These are phyloP conservation scores for Zaprionus nigranus DNA, from an alignment of 1,140 invertebrate species.

Conservation along the genomic window DNA sequence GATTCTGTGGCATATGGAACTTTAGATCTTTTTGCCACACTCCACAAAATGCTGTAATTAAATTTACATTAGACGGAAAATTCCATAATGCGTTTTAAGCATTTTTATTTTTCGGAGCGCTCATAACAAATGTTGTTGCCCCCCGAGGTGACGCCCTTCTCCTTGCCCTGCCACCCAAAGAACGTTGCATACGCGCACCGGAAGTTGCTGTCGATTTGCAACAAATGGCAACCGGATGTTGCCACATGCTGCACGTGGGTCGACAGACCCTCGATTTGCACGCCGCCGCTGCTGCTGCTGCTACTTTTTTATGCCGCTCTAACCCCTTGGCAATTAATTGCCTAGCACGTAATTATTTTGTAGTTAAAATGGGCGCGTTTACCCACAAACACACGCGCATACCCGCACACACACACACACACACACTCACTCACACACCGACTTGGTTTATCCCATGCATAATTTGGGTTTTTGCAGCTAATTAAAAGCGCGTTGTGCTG, in stretches of 20 bases:
- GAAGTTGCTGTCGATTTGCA: conserved; percentile 79
- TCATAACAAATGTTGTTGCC: conserved; percentile 59
- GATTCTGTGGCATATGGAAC: background rate
- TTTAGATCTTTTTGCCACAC: background rate
- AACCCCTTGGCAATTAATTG: conserved; percentile 79
- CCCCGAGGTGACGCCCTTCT: background rate
- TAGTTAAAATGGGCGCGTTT: conserved; percentile 73
- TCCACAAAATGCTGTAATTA: conserved; percentile 37
- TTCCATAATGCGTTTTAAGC: conserved; percentile 39
- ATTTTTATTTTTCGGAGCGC: conserved; percentile 50
- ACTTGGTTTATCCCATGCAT: conserved; percentile 58
- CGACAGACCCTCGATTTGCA: conserved; percentile 8
- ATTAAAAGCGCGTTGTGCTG: conserved; percentile 74
- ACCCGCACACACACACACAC: background rate
- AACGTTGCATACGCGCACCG: conserved; percentile 54
- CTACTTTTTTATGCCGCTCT: conserved; percentile 57
- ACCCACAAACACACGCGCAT: conserved; percentile 27
- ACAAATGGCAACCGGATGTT: conserved; percentile 80
- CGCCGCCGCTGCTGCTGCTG: conserved; percentile 15
- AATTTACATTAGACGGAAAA: conserved; percentile 55
- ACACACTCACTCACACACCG: background rate
- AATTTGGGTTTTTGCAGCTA: conserved; percentile 80
- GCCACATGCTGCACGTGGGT: conserved; percentile 72
- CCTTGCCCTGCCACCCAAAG: background rate
- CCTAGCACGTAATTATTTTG: conserved; percentile 81